A percentile compares a stretch with the other conserved stretches of the same genome.
phyloP scores from a whole-genome alignment of 2,113 vertebrate species.

The Xiphorhynchus elegans region DNA sequence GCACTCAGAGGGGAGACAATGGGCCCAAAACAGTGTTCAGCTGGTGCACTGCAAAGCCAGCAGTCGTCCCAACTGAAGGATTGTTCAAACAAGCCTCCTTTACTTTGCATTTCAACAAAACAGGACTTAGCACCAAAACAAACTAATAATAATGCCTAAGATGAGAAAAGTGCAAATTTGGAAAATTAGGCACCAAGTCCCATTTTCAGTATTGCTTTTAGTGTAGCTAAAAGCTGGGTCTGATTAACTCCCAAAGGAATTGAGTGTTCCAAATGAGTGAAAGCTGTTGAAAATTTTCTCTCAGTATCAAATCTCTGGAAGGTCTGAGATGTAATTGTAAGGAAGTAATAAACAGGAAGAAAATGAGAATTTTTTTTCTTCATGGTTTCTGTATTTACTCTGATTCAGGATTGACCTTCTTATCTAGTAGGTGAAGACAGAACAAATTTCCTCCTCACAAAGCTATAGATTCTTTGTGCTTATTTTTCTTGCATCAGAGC shows the following conservation, averaged over 20 bases:
- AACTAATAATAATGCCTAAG: too few species aligned
- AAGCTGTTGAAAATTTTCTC: neutral
- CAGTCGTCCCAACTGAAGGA: neutral
- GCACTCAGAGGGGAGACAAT: neutral
- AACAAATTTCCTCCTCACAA: slow-evolving; percentile 52
- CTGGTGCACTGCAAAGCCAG: neutral
- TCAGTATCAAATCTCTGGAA: neutral
- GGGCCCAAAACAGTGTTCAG: neutral
- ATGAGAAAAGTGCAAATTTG: neutral
- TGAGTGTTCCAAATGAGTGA: neutral
- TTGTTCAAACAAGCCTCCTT: neutral
- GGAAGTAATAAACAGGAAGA: neutral
- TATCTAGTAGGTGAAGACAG: slow-evolving; percentile 63
- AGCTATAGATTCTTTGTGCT: neutral
- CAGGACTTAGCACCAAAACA: neutral
- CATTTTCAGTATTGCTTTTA: neutral
- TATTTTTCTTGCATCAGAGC: neutral
- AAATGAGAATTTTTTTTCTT: neutral
- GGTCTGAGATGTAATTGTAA: neutral
- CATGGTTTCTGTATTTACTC: neutral
- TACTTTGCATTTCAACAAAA: neutral
- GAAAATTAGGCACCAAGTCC: neutral
- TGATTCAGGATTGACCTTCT: slow-evolving; percentile 22
- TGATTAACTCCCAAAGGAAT: neutral
- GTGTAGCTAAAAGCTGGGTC: neutral